Conservation (phyloP, 1,140 invertebrate genomes). For the Scaptomyza pallida region DNA sequence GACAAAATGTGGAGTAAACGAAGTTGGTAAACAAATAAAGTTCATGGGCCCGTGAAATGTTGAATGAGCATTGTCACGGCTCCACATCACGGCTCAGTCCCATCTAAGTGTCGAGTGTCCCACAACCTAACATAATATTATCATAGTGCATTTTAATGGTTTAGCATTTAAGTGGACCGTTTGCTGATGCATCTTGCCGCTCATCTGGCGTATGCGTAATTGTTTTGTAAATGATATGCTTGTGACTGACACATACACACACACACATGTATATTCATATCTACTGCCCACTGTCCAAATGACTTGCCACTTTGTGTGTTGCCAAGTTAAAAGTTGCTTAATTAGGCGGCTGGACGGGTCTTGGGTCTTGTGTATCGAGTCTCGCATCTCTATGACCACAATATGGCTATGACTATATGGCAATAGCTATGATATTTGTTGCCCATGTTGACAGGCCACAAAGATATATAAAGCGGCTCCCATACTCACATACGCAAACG, state of each 20-base stretch:
- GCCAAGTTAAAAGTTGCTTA: conserved; percentile 68
- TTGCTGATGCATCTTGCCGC: conserved; percentile 70
- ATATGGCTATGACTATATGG: conserved; percentile 14
- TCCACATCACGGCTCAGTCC: conserved; percentile 12
- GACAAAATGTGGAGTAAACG: conserved; percentile 78
- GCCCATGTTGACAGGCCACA: conserved; percentile 61
- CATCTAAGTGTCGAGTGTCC: conserved; percentile 47
- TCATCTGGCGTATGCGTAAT: conserved; percentile 54
- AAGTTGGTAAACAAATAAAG: conserved; percentile 61
- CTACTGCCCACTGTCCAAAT: conserved; percentile 59
- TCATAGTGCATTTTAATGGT: conserved; percentile 78
- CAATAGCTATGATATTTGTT: conserved; percentile 55
- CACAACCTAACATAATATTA: conserved; percentile 73
- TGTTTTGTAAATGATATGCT: conserved; percentile 70
- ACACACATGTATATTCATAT: conserved; percentile 1
- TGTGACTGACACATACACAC: conserved; percentile 6
- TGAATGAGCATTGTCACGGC: conserved; percentile 55
- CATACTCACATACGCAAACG: conserved; percentile 1
- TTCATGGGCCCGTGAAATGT: conserved; percentile 21
- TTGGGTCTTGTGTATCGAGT: neutral
- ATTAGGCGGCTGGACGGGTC: conserved; percentile 57
- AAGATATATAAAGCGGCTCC: conserved; percentile 42
- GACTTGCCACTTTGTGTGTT: conserved; percentile 75
- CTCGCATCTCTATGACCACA: conserved; percentile 23
- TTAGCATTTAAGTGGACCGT: conserved; percentile 50